Evolutionary conservation across 1,140 invertebrate species (phyloP), one percentile per base, ranked within the genome.

Genomic region (Leptinotarsa undecemlineata): DNA sequence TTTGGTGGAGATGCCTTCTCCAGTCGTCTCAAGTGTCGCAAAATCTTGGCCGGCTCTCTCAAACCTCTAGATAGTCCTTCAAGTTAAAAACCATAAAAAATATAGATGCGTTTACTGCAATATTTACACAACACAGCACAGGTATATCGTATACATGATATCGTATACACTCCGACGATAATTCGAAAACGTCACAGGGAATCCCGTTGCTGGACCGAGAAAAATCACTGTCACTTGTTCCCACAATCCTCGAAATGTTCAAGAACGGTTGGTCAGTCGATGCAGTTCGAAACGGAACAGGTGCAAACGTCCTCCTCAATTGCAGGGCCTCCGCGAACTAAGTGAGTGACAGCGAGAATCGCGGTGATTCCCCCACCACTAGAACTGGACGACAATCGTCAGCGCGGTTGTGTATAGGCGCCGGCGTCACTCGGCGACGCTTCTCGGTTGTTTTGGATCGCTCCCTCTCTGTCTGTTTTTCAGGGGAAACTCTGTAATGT

Each of bases 261-360:
- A 57, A 57, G 51, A 57, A 57, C n/a, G 51, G 51, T 17, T 57
- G 51, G n/a, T 57, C 51, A 57, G 51, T 68, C 73, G 64, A 33
- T 74, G 75, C 69, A 72, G 47, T 42, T 68, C 77, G 61, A 66
- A 66, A 67, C 74, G 68, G 63, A 74, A 80, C 74, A 76, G 76
- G 72, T 78, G 73, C 61, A 74, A 78, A 75, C 79, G 75, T 82
- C 82, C 82, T 81, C 74, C 81, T 76, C 79, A 68, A 75, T 69
- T 68, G 78, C 81, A 80, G 77, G 79, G 78, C 78, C 83, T 81
- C 79, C 81, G 82, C 81, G 83, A 82, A 85, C 84, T 85, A 83
- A 84, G 79, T 84, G 84, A 85, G 81, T 84, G 84, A 84, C 84
- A 84, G 80, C 78, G 80, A 74, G 78, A 77, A 81, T 80, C 80